These are phyloP conservation scores for Pterocles orientalis DNA, from an alignment of 2,113 vertebrate species.

Conservation along the genomic window DNA sequence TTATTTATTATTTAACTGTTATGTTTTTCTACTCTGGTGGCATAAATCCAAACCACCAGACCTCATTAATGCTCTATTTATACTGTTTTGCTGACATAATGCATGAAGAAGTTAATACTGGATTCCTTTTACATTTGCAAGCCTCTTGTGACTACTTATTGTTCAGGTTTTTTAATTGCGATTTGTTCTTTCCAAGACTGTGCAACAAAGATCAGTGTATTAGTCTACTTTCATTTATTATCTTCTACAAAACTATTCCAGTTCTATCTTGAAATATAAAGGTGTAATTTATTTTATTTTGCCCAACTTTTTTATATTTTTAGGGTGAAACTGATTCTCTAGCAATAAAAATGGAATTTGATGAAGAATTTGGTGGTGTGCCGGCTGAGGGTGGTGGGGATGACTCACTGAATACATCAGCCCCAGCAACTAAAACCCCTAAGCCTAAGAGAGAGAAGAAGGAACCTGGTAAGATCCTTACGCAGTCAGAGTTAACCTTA, in stretches of 20 bases:
- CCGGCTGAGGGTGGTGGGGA: conserved; percentile 81
- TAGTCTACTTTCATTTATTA: background rate
- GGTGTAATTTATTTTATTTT: background rate
- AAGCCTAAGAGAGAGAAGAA: conserved; percentile 92
- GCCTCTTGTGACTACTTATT: background rate
- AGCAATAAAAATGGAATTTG: conserved; percentile 89
- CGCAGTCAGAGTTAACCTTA: background rate
- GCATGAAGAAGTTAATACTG: background rate
- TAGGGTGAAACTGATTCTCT: conserved; percentile 85
- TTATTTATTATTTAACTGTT: background rate
- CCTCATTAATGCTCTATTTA: background rate
- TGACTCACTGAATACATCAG: conserved; percentile 72
- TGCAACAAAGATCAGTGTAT: background rate
- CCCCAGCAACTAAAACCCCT: conserved; percentile 71
- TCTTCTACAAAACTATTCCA: background rate
- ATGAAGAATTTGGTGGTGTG: conserved; percentile 83
- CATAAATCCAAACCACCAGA: background rate
- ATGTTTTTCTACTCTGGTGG: background rate
- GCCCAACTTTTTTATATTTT: conserved; percentile 17
- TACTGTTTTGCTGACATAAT: background rate
- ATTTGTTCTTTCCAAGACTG: background rate
- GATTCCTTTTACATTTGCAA: background rate
- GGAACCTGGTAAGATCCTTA: conserved; percentile 84
- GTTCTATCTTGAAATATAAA: background rate
- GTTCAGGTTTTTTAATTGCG: background rate